phyloP scores from a whole-genome alignment of 2,113 vertebrate genomes.

The Chionomys nivalis region DNA sequence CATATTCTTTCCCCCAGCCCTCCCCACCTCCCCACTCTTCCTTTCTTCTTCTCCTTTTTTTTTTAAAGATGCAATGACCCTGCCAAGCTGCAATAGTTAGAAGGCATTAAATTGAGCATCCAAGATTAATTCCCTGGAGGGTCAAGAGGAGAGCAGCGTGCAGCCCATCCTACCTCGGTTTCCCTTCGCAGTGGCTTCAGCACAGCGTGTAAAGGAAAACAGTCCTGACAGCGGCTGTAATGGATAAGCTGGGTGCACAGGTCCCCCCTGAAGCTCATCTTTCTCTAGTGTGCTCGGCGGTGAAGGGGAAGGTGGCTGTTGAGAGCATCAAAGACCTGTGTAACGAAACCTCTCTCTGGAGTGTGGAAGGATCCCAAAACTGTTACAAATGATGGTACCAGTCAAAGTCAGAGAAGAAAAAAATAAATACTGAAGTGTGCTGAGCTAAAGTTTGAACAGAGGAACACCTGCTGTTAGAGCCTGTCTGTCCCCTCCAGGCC shows the following conservation, averaged over 20 bases:
- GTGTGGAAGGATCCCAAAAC: constrained; percentile 52
- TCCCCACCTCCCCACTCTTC: not conserved
- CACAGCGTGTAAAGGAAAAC: constrained; percentile 90
- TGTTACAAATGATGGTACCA: constrained; percentile 42
- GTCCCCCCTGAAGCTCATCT: constrained; percentile 82
- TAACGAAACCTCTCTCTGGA: constrained; percentile 51
- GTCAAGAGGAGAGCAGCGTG: constrained; percentile 87
- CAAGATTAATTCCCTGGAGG: constrained; percentile 87
- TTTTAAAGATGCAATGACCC: constrained; percentile 70
- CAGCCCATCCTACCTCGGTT: constrained; percentile 81
- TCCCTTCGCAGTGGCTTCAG: constrained; percentile 84
- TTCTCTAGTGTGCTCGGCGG: constrained; percentile 75
- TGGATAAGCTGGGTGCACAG: constrained; percentile 85
- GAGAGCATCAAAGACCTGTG: constrained; percentile 61
- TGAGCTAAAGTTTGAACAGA: not conserved
- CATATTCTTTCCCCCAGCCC: not conserved
- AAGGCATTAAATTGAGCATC: constrained; percentile 86
- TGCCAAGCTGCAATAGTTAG: constrained; percentile 80
- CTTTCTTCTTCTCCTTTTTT: too few relatives aligned
- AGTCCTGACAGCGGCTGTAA: constrained; percentile 88
- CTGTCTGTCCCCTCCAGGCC: not conserved
- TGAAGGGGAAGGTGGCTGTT: constrained; percentile 69
- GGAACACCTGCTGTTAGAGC: not conserved
- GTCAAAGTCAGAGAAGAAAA: constrained; percentile 49
- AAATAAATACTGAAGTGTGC: constrained; percentile 59